Base-by-base conservation (phyloP, 2,113 vertebrate species). In the Scomber colias region DNA sequence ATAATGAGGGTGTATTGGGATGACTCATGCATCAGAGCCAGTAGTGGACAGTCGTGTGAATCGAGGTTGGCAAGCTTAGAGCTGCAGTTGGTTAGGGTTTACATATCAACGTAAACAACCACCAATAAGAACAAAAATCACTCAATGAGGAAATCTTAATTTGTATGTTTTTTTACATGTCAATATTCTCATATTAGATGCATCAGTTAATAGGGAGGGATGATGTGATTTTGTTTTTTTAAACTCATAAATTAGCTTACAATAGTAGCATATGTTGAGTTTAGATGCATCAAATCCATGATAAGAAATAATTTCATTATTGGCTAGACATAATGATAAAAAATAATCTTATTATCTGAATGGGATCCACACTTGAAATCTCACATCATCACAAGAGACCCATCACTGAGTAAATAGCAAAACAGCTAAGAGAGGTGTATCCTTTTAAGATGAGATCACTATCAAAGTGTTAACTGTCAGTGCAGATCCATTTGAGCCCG, bases 1-100 rank as follows among this genome's bases (percentile, higher is more conserved):
- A 69, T 65, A 78, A 65, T 75, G 55, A 46, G 65, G 67, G 9
- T 84, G 69, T 63, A 60, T 16, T 50, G 68, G 53, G 82, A 86
- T 91, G 92, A 92, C 74, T 93, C 92, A 91, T 83, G 19, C 79
- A 65, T 81, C 50, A 74, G 21, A 61, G 40, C 65, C 78, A 68
- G 66, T 57, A 49, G 12, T 72, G 44, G 56, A 68, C 0, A n/a
- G 56, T 69, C 49, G 24, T 73, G 64, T 21, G 74, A 79, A 86
- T 75, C 14, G 50, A 24, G 60, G 63, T 14, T 48, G 27, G 11
- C 55, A 30, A 59, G 48, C 56, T 53, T 40, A 24, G 56, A 71
- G 69, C 67, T 59, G 24, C 64, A 77, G 14, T 21, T 11, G 7
- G 9, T 51, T 51, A 63, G 72, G n/a, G n/a, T n/a, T n/a, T n/a